Percentiles rank a stretch among this genome's conserved stretches.
Evolutionary conservation across 1,140 invertebrate species (phyloP).

Genomic region (Drosophila grimshawi): DNA sequence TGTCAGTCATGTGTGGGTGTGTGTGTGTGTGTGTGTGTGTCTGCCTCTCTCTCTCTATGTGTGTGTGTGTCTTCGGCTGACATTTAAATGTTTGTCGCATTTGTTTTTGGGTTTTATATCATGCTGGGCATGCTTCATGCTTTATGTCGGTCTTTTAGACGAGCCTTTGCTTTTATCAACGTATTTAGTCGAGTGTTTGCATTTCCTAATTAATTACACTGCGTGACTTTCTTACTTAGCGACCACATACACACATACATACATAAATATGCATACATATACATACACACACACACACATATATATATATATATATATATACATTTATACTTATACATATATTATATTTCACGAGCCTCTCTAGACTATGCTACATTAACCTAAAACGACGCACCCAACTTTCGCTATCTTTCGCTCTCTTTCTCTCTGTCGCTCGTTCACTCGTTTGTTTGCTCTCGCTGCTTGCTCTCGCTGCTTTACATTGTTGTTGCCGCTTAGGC

Average conservation of each 20-base stretch:
- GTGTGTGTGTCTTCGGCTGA: conserved; percentile 15
- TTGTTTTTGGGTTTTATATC: conserved; percentile 17
- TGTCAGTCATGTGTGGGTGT: background rate
- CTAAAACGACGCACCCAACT: conserved; percentile 51
- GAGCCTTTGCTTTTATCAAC: conserved; percentile 52
- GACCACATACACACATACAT: conserved; percentile 35
- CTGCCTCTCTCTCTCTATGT: background rate
- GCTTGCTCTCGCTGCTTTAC: background rate
- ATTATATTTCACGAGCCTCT: conserved; percentile 17
- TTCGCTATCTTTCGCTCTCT: background rate
- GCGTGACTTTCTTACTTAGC: conserved; percentile 72
- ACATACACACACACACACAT: conserved; percentile 26
- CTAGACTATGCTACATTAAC: conserved; percentile 19
- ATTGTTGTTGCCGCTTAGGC: conserved; percentile 45
- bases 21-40: conserved; percentile 8
- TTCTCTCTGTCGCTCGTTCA: background rate
- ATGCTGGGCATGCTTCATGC: conserved; percentile 31
- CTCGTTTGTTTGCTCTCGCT: background rate
- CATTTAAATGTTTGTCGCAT: conserved; percentile 36
- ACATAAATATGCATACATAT: conserved; percentile 11
- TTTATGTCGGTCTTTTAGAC: conserved; percentile 32
- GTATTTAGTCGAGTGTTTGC: conserved; percentile 71
- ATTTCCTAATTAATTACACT: conserved; percentile 78
- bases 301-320: conserved; percentile 15
- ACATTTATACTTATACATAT: conserved; percentile 8